A percentile compares a stretch with the other conserved stretches of the same genome.
phyloP scores from a whole-genome alignment of 2,113 vertebrate genomes.

The Rhinopithecus roxellana region DNA sequence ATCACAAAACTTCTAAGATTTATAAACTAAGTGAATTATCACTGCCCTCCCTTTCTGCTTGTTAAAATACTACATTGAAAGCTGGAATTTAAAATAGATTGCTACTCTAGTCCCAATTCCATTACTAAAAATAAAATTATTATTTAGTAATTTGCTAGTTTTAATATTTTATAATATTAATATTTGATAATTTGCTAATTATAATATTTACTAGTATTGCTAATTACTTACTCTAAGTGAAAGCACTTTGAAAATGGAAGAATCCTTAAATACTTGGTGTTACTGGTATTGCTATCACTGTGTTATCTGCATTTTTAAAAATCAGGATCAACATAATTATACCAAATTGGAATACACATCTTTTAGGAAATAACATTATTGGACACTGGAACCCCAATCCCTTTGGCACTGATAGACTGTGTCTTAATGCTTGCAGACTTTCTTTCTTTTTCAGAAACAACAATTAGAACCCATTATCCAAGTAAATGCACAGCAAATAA shows the following conservation, averaged over 20 bases:
- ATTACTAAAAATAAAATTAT: constrained; percentile 33
- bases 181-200: no score
- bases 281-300: background rate
- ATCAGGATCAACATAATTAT: background rate
- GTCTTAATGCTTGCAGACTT: background rate
- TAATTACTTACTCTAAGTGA: background rate
- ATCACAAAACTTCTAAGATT: background rate
- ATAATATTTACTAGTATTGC: background rate
- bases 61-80: constrained; percentile 22
- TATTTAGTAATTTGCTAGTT: background rate
- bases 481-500: background rate
- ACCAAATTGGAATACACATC: background rate
- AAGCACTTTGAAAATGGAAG: background rate
- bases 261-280: background rate
- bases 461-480: constrained; percentile 19
- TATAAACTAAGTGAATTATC: background rate
- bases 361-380: background rate
- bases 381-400: background rate
- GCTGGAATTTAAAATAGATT: background rate
- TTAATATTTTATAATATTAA: no score
- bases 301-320: background rate
- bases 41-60: background rate
- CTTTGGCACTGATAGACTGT: background rate
- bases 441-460: background rate
- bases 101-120: background rate